Evolutionary conservation across 2,797 vertebrate genomes (phyloP), one percentile per base, ranked within the genome.

Genomic region (Hapalemur alaotrensis): DNA sequence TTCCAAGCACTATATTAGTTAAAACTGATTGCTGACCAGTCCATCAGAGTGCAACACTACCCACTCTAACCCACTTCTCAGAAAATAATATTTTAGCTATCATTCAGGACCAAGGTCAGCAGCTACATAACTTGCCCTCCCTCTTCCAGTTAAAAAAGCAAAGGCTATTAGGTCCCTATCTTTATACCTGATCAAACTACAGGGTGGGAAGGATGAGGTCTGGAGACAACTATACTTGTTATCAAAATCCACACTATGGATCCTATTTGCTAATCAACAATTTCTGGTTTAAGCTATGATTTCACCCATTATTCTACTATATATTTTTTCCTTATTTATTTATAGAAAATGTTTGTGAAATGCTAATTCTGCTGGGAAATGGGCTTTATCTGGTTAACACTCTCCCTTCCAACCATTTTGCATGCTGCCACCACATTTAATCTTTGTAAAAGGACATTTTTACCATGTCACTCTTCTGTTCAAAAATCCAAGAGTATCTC

Each of bases 91-190:
- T 6, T 70, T 95, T 57, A 63, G 59, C 25, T 88, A 89, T 69
- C 17, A 50, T 80, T 93, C 83, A 96, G 92, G 65, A 96, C 89
- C 63, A 91, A 79, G 72, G 93, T 83, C 90, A 97, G 83, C 91
- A 73, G 25, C 85, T 65, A 92, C 0, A 22, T 0, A 70, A 41
- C 10, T 52, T 67, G 18, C 12, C 63, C 41, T 57, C 15, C 35
- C 57, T 73, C 63, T 70, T 9, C 2, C 43, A 38, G 35, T 95
- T 89, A 17, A 69, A 46, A 30, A 63, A 59, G 9, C 54, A 25
- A 8, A 54, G 54, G 54, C 7, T 54, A 89, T 32, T 30, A 89
- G 50, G 30, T 93, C 35, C 7, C 35, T 70, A 83, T n/a, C 65
- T 93, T 65, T 61, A 97, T 22, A 88, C 2, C 15, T 67, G 32